Percentiles rank a stretch among this genome's conserved stretches.
Evolutionary conservation across 2,888 invertebrate species (phyloP).

Genomic region (Amblyteles armatorius): DNA sequence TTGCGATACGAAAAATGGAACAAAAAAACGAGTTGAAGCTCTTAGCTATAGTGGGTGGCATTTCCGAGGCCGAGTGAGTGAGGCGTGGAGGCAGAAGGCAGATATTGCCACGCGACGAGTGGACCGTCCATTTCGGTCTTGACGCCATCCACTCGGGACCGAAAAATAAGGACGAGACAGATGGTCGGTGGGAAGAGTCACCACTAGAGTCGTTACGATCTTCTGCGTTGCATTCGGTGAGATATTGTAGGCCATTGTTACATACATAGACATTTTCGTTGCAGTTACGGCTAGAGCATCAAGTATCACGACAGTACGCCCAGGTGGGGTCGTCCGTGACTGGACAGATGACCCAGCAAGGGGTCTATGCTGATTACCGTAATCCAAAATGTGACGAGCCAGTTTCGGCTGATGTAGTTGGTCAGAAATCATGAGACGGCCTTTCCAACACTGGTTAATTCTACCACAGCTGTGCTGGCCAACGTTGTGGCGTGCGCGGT

Average conservation of each 20-base stretch:
- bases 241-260: conserved; percentile 45
- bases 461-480: too few species aligned
- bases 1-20: conserved; percentile 5
- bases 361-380: too few species aligned
- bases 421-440: too few species aligned
- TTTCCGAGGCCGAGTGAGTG: not conserved
- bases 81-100: not conserved
- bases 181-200: conserved; percentile 46
- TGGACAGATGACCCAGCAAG: too few species aligned
- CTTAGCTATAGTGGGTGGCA: conserved; percentile 1
- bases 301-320: conserved; percentile 27
- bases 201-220: conserved; percentile 46
- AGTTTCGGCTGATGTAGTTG: too few species aligned
- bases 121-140: conserved; percentile 7
- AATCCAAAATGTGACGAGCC: too few species aligned
- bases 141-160: not conserved
- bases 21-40: conserved; percentile 6
- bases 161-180: conserved; percentile 51
- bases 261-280: conserved; percentile 46
- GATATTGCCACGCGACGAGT: not conserved
- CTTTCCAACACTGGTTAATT: too few species aligned
- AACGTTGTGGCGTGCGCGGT: too few species aligned
- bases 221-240: conserved; percentile 23
- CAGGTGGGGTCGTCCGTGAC: too few species aligned
- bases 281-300: conserved; percentile 25